These are phyloP conservation scores for Rhinoraja longicauda DNA, from an alignment of 2,797 vertebrate genomes.

Conservation along the genomic window DNA sequence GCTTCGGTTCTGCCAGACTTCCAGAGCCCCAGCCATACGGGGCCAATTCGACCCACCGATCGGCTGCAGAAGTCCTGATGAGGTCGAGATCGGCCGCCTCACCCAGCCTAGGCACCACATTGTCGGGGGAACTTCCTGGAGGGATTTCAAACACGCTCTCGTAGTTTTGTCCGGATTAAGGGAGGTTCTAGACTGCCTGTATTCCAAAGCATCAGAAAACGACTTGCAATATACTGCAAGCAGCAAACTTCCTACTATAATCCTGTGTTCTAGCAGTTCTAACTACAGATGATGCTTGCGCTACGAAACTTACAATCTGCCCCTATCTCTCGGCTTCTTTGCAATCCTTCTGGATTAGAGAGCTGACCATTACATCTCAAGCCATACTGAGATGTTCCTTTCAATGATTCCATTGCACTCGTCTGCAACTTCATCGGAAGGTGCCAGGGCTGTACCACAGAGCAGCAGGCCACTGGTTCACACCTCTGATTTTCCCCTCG, in stretches of 20 bases:
- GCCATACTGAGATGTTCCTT: background rate
- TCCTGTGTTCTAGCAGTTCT: background rate
- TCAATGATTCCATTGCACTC: background rate
- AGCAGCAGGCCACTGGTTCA: background rate
- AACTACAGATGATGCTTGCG: background rate
- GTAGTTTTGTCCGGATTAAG: no score
- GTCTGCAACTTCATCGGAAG: conserved; percentile 12
- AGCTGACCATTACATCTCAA: background rate
- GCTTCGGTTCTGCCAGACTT: no score
- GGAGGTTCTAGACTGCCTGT: no score
- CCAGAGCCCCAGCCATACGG: no score
- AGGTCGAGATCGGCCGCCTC: no score
- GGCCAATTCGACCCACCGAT: no score
- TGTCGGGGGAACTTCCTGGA: no score
- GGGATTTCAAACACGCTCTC: no score
- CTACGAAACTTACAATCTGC: background rate
- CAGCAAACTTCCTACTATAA: background rate
- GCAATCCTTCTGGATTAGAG: background rate
- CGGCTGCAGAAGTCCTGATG: no score
- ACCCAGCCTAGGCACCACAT: no score
- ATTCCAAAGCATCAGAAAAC: background rate
- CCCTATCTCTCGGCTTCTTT: background rate
- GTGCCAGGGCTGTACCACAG: background rate
- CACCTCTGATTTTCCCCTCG: conserved; percentile 1
- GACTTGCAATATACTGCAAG: background rate